Percentiles rank a stretch among this genome's conserved stretches.
Evolutionary conservation across 2,797 vertebrate species (phyloP).

Genomic region (Parauchenoglanis punctatus): DNA sequence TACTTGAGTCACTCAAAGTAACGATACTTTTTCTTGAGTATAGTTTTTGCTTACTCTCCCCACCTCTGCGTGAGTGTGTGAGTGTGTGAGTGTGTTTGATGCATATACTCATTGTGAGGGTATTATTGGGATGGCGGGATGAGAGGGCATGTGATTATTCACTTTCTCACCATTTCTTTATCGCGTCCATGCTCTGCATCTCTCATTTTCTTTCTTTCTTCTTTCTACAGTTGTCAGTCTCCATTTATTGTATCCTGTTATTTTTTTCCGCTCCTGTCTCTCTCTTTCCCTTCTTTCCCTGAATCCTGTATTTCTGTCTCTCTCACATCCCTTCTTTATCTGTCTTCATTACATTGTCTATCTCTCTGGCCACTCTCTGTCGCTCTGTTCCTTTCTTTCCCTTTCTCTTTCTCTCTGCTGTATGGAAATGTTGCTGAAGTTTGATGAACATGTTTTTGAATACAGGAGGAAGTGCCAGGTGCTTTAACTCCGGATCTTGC

Average conservation of each 20-base stretch:
- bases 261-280: too few relatives aligned
- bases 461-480: background rate
- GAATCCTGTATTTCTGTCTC: background rate
- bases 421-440: background rate
- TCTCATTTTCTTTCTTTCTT: background rate
- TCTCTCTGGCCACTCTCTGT: background rate
- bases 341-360: background rate
- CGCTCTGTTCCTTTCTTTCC: background rate
- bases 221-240: too few relatives aligned
- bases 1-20: too few relatives aligned
- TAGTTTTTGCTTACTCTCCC: too few relatives aligned
- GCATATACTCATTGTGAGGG: too few relatives aligned
- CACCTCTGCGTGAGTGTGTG: too few relatives aligned
- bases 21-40: too few relatives aligned
- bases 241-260: too few relatives aligned
- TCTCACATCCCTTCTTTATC: background rate
- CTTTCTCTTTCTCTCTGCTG: background rate
- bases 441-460: background rate
- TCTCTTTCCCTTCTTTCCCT: background rate
- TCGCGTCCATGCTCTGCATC: background rate
- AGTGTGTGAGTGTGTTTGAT: too few relatives aligned
- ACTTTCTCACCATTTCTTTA: background rate
- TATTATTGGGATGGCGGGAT: background rate
- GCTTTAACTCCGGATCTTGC: background rate
- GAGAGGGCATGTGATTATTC: background rate